These are phyloP conservation scores for Scaptomyza cyrtandrae DNA, from an alignment of 2,888 invertebrate genomes.

Conservation along the genomic window DNA sequence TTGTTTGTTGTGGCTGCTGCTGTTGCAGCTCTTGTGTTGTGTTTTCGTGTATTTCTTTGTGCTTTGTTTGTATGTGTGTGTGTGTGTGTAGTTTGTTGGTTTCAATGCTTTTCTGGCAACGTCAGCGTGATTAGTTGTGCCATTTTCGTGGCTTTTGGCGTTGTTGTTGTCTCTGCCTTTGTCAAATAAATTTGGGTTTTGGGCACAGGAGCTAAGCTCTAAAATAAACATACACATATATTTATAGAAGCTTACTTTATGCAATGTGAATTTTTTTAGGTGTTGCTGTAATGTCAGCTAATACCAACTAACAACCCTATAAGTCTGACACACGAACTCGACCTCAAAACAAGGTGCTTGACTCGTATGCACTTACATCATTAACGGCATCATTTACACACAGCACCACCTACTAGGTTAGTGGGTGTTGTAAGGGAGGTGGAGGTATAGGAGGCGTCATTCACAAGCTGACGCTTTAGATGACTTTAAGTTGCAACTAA, in stretches of 20 bases:
- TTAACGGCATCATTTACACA: conserved; percentile 75
- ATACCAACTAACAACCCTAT: conserved; percentile 66
- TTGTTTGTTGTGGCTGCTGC: conserved; percentile 44
- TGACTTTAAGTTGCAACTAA: conserved; percentile 74
- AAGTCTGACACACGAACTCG: conserved; percentile 57
- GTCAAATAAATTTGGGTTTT: conserved; percentile 34
- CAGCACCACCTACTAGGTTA: conserved; percentile 1
- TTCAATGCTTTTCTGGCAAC: conserved; percentile 64
- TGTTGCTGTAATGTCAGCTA: conserved; percentile 30
- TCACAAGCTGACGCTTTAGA: conserved; percentile 42
- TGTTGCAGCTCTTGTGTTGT: conserved; percentile 22
- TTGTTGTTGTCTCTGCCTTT: conserved; percentile 32
- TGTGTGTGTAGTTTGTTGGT: conserved; percentile 33
- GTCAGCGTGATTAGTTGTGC: conserved; percentile 73
- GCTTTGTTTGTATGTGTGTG: conserved; percentile 19
- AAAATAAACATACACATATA: not conserved
- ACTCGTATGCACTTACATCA: conserved; percentile 70
- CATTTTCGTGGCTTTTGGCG: conserved; percentile 50
- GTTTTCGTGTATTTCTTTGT: conserved; percentile 28
- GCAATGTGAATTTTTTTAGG: not conserved
- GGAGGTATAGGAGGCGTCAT: not conserved
- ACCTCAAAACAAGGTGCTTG: conserved; percentile 66
- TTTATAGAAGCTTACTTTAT: conserved; percentile 3
- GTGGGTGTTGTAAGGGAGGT: not conserved
- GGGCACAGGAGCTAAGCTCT: conserved; percentile 17